These are phyloP conservation scores for Bembecia ichneumoniformis DNA, from an alignment of 2,888 invertebrate species.

Conservation along the genomic window DNA sequence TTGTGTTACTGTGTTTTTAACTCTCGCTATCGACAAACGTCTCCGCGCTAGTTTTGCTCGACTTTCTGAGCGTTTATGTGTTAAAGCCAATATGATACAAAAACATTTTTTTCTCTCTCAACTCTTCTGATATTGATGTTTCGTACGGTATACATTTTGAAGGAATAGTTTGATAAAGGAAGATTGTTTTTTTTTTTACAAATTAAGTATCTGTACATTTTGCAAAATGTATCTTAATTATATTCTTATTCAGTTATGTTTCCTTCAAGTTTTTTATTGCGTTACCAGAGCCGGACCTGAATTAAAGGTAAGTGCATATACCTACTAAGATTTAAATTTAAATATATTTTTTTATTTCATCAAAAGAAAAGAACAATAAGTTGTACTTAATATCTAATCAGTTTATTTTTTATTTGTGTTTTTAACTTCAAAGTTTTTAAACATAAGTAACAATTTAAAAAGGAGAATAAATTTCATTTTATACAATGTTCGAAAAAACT, in stretches of 20 bases:
- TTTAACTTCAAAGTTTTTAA: too few relatives aligned
- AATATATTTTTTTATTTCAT: too few relatives aligned
- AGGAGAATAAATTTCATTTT: too few relatives aligned
- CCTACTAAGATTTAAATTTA: too few relatives aligned
- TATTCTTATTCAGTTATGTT: constrained; percentile 45
- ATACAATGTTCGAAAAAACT: too few relatives aligned
- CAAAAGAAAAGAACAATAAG: too few relatives aligned
- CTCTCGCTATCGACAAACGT: constrained; percentile 52
- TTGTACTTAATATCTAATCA: too few relatives aligned
- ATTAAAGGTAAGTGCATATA: constrained; percentile 52
- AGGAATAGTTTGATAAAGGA: background rate
- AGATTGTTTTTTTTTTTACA: background rate
- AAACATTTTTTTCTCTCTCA: constrained; percentile 28
- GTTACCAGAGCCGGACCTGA: constrained; percentile 42
- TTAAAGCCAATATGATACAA: constrained; percentile 46
- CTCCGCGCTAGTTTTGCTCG: constrained; percentile 30
- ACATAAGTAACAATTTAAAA: too few relatives aligned
- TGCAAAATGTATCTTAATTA: constrained; percentile 54
- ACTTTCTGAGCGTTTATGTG: constrained; percentile 25
- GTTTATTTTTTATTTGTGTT: too few relatives aligned
- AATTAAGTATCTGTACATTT: background rate
- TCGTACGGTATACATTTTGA: constrained; percentile 33
- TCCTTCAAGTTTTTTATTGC: constrained; percentile 44
- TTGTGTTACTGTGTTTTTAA: constrained; percentile 60
- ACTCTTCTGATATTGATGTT: constrained; percentile 34